A percentile compares a stretch with the other conserved stretches of the same genome.
Evolutionary conservation across 1,140 invertebrate genomes (phyloP).

Genomic region (Asobara japonica): DNA sequence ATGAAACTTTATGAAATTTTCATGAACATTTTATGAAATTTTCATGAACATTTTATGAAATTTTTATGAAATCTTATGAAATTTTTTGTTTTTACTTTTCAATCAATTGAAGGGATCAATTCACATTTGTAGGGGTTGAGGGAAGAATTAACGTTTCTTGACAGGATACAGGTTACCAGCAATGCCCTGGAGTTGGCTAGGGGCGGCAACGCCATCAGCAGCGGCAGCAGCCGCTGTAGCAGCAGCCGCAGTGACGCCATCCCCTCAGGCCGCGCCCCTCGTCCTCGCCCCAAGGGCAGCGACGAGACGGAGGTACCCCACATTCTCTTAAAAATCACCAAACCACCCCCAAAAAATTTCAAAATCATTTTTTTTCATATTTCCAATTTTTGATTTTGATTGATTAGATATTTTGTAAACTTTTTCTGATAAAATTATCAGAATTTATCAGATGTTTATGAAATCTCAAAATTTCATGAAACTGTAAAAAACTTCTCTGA

Average conservation of each 20-base stretch:
- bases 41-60: no score
- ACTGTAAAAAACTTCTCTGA: no score
- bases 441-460: no score
- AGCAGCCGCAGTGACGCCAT: constrained; percentile 63
- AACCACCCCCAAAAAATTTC: background rate
- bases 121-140: no score
- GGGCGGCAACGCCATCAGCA: constrained; percentile 63
- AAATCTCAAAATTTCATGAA: no score
- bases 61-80: no score
- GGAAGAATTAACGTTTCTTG: constrained; percentile 33
- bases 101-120: no score
- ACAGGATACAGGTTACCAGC: constrained; percentile 66
- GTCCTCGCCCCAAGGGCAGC: constrained; percentile 63
- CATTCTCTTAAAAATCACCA: constrained; percentile 14
- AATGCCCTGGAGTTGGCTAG: constrained; percentile 65
- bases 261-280: constrained; percentile 61
- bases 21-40: no score
- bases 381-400: background rate
- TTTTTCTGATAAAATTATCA: no score
- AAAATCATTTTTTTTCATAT: background rate
- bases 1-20: no score
- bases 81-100: no score
- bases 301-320: constrained; percentile 57
- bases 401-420: no score
- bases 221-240: constrained; percentile 64